A percentile compares a stretch with the other conserved stretches of the same genome.
Evolutionary conservation across 2,888 invertebrate species (phyloP).

Genomic region (Entomobrya multifasciata): DNA sequence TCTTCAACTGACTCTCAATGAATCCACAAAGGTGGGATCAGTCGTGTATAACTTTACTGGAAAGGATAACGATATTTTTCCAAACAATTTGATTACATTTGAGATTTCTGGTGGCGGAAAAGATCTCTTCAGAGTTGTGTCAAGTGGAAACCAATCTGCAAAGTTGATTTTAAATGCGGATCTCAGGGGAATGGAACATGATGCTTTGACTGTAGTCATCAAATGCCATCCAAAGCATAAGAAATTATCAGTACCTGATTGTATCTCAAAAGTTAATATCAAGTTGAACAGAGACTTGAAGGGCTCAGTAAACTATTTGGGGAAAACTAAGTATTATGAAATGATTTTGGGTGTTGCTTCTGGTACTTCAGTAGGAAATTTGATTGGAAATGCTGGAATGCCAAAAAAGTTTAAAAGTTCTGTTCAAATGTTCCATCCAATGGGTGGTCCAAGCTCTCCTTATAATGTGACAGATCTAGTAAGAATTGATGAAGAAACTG

Average conservation of each 20-base stretch:
- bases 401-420: slow-evolving; percentile 74
- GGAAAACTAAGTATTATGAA: slow-evolving; percentile 76
- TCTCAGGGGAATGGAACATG: slow-evolving; percentile 76
- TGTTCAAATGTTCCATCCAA: slow-evolving; percentile 78
- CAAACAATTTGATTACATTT: slow-evolving; percentile 77
- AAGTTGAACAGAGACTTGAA: slow-evolving; percentile 73
- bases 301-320: slow-evolving; percentile 61
- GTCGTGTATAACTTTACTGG: slow-evolving; percentile 87
- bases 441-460: slow-evolving; percentile 70
- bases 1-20: slow-evolving; percentile 85
- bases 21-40: slow-evolving; percentile 86
- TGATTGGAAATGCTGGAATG: slow-evolving; percentile 79
- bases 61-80: slow-evolving; percentile 86
- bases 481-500: slow-evolving; percentile 76
- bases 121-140: slow-evolving; percentile 75
- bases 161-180: slow-evolving; percentile 76
- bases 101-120: slow-evolving; percentile 78
- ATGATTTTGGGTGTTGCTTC: slow-evolving; percentile 78
- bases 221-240: slow-evolving; percentile 78
- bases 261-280: slow-evolving; percentile 76
- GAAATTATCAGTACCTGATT: slow-evolving; percentile 77
- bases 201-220: slow-evolving; percentile 75
- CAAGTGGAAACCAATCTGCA: slow-evolving; percentile 73
- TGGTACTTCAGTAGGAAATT: slow-evolving; percentile 75
- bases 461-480: slow-evolving; percentile 76